Base-by-base conservation (phyloP, 2,113 vertebrate species). In the Macroglossus sobrinus region DNA sequence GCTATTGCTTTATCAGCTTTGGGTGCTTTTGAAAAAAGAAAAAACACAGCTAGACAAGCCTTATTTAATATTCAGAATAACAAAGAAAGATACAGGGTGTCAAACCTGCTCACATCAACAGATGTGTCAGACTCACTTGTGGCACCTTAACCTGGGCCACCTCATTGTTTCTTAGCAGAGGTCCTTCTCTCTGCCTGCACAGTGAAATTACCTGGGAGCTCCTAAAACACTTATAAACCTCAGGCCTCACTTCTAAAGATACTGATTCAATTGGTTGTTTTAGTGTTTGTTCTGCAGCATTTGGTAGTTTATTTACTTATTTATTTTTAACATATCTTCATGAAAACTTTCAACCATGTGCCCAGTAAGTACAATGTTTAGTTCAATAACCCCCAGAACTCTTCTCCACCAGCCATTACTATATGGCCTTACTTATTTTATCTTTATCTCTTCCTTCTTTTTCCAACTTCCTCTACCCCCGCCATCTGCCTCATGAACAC, bases 391-490 rank as follows among this genome's bases (percentile, higher is more conserved):
- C 45, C 30, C n/a, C 13, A 69, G 18, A 11, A 71, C 40, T 9
- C 50, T 76, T 84, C 9, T 69, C 30, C 22, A 78, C 19, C 13
- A 50, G 33, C 26, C 47, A 35, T 11, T 76, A 35, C 30, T 24
- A 72, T 24, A 16, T 8, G 35, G 21, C 5, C 38, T 16, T 40
- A 81, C 1, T 81, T 53, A 74, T 28, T 92, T 82, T 45, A 86
- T 88, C 45, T 50, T 95, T 61, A 13, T 66, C 40, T 86, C 10
- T 26, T 74, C 16, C 45, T 91, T 59, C 64, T 59, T 68, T 63
- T 26, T 12, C 35, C 11, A 10, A 21, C 4, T 4, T 5, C 2
- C 0, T 1, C 55, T 6, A 1, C 16, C 28, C 57, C 57, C 16
- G 21, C 50, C 50, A 50, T 50, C 50, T 50, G 50, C 50, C 50